A percentile compares a stretch with the other conserved stretches of the same genome.
Evolutionary conservation across 2,797 vertebrate genomes (phyloP).

Genomic region (Sebastes minor): DNA sequence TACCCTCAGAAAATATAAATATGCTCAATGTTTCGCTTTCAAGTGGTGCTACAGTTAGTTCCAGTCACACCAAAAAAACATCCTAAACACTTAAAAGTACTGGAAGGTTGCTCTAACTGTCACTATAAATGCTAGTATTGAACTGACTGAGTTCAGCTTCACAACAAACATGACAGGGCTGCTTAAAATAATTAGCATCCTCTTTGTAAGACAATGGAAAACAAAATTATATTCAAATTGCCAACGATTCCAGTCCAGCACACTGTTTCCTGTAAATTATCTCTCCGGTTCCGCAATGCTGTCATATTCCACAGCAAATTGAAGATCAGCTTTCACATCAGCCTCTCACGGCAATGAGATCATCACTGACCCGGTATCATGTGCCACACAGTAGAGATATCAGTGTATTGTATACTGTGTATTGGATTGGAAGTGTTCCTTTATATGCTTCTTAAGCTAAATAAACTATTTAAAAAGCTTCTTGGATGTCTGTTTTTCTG

Average conservation of each 20-base stretch:
- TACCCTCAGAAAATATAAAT: background rate
- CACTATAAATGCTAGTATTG: background rate
- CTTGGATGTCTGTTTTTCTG: background rate
- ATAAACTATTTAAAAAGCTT: background rate
- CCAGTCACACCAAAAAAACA: background rate
- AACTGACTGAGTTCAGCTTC: background rate
- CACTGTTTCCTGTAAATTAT: slow-evolving; percentile 25
- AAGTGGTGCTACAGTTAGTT: background rate
- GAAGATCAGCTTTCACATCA: slow-evolving; percentile 62
- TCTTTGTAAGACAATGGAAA: background rate
- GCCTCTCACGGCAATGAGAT: slow-evolving; percentile 53
- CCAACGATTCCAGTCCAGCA: background rate
- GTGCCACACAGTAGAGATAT: slow-evolving; percentile 19
- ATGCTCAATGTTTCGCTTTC: background rate
- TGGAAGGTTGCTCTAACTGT: background rate
- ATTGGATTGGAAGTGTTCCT: background rate
- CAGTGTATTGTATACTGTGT: background rate
- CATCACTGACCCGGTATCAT: slow-evolving; percentile 39
- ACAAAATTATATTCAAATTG: background rate
- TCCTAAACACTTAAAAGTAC: background rate
- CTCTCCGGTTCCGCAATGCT: slow-evolving; percentile 5
- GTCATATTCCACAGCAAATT: slow-evolving; percentile 40
- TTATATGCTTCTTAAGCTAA: background rate
- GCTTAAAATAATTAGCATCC: background rate
- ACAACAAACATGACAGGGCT: background rate